Percentiles rank a stretch among this genome's conserved stretches.
Evolutionary conservation across 2,113 vertebrate genomes (phyloP).

Genomic region (Microtus pennsylvanicus): DNA sequence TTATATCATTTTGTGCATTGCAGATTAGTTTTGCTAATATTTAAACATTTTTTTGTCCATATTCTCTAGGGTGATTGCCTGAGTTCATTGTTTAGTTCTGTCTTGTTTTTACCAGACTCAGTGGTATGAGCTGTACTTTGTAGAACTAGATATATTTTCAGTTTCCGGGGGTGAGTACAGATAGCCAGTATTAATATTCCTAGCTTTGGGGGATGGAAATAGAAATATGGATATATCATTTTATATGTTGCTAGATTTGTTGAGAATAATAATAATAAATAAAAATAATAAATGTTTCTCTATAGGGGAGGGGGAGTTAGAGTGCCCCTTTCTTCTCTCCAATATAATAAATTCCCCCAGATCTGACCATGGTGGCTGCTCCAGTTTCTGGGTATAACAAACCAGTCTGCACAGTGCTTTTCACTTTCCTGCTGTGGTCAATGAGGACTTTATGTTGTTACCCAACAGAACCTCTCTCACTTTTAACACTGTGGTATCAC

Average conservation of each 20-base stretch:
- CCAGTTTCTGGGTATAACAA: neutral
- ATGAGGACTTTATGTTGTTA: neutral
- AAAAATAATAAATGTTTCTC: too few relatives aligned
- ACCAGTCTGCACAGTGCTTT: neutral
- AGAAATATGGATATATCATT: neutral
- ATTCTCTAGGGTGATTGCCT: neutral
- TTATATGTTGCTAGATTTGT: neutral
- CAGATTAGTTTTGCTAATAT: neutral
- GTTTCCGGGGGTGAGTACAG: neutral
- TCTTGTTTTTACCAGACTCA: neutral
- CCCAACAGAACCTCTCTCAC: neutral
- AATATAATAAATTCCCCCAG: neutral
- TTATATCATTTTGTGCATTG: neutral
- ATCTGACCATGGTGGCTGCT: accelerated
- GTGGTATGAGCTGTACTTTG: neutral
- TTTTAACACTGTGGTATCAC: neutral
- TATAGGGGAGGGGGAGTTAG: too few relatives aligned
- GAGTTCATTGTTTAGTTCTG: accelerated
- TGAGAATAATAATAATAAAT: neutral
- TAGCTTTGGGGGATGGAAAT: neutral
- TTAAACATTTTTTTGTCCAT: neutral
- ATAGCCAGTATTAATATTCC: neutral
- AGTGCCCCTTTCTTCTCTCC: accelerated
- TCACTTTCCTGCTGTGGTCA: neutral
- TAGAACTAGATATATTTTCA: neutral